Conservation (phyloP, 2,797 vertebrate species). For the Micrastur ruficollis region DNA sequence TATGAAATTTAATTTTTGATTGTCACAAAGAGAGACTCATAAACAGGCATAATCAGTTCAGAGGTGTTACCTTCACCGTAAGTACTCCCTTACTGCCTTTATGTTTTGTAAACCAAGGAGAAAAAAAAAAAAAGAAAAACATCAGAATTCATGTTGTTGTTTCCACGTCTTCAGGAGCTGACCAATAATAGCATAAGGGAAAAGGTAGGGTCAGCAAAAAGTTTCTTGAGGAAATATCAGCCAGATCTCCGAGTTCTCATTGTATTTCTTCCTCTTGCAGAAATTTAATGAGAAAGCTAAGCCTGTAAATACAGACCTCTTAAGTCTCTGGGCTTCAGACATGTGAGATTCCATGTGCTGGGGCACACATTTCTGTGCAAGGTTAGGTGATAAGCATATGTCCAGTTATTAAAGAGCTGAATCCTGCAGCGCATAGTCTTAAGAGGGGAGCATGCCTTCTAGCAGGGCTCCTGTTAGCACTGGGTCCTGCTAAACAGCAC, state of each 20-base stretch:
- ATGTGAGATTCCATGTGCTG: neutral
- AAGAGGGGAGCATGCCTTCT: neutral
- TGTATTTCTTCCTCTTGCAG: neutral
- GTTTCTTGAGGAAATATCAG: neutral
- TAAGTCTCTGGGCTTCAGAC: neutral
- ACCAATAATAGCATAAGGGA: neutral
- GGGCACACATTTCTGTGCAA: neutral
- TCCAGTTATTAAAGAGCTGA: neutral
- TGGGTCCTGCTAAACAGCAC: neutral
- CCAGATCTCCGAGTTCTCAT: neutral
- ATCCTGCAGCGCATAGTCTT: neutral
- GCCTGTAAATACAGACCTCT: neutral
- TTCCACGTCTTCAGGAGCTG: neutral
- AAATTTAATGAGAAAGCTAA: neutral
- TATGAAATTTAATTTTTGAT: conserved; percentile 39
- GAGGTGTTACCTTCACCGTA: neutral
- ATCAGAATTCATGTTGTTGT: neutral
- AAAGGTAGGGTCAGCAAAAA: neutral
- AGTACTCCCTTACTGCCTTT: neutral
- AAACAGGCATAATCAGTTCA: neutral
- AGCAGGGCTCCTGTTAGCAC: neutral
- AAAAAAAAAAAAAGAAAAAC: neutral
- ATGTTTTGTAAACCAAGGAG: neutral
- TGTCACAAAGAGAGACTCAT: neutral
- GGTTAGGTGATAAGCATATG: neutral